Evolutionary conservation across 1,140 invertebrate species (phyloP).

Genomic region (Helicoverpa armigera): DNA sequence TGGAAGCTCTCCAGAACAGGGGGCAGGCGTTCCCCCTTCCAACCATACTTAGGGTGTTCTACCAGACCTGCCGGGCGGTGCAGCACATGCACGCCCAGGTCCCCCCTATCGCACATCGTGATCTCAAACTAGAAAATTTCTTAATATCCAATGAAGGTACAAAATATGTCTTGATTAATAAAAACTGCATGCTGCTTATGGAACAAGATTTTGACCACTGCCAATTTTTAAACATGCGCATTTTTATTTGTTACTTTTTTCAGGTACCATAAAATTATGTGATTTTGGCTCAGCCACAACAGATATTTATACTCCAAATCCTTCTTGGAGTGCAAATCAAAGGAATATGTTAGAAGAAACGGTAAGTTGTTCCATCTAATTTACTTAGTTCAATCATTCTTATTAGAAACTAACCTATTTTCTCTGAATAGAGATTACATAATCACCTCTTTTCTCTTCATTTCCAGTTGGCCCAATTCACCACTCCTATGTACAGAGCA

Average conservation of each 20-base stretch:
- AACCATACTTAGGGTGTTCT: slow-evolving; percentile 95
- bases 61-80: slow-evolving; percentile 96
- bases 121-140: slow-evolving; percentile 94
- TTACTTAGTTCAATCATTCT: neutral
- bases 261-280: slow-evolving; percentile 97
- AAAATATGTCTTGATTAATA: slow-evolving; percentile 19
- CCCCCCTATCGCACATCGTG: slow-evolving; percentile 96
- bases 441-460: slow-evolving; percentile 14
- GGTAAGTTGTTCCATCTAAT: slow-evolving; percentile 86
- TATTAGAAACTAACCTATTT: slow-evolving; percentile 1
- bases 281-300: slow-evolving; percentile 99
- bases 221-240: neutral
- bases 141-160: slow-evolving; percentile 87
- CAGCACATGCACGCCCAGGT: slow-evolving; percentile 97
- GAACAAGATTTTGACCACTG: slow-evolving; percentile 1
- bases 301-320: slow-evolving; percentile 93
- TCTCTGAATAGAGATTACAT: neutral
- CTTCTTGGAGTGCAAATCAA: slow-evolving; percentile 97
- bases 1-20: slow-evolving; percentile 92
- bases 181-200: neutral
- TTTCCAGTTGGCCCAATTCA: slow-evolving; percentile 87
- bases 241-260: slow-evolving; percentile 52
- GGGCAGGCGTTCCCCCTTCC: slow-evolving; percentile 89
- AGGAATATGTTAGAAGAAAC: slow-evolving; percentile 97
- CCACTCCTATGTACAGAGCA: slow-evolving; percentile 96